Evolutionary conservation across 1,140 invertebrate genomes (phyloP), one percentile per base, ranked within the genome.

Genomic region (Nasonia vitripennis): DNA sequence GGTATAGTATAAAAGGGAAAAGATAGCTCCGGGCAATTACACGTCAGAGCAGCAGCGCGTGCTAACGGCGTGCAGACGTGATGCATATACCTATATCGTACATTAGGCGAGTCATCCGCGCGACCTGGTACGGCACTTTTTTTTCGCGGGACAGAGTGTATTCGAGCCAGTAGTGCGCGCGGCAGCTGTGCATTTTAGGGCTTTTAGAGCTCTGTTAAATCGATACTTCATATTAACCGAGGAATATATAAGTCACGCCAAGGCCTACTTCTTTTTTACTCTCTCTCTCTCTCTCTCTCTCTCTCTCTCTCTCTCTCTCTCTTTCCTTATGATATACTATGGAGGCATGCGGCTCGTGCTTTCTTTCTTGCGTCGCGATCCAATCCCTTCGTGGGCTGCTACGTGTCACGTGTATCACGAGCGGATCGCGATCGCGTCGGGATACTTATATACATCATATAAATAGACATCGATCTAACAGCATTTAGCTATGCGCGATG

Each of bases 161-260:
- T 34, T n/a, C 45, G n/a, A 34, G 41, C 27, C 23, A 51, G 48
- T n/a, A 14, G 51, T 45, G 34, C n/a, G 34, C n/a, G 27, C 2
- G n/a, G n/a, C 41, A 74, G 48, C 48, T 45, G 34, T 37, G 74
- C 82, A 78, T 78, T 71, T 34, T 31, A 71, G 51, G 70, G n/a
- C 70, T 67, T 68, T 62, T 73, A 55, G 11, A 67, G 20, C 51
- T 80, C 80, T 86, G 85, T 86, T 86, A 82, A 86, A 86, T 86
- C 85, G 67, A 86, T 86, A 86, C 6, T 62, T 78, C 74, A 79
- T 86, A 86, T 86, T 86, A 71, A 20, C 6, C 51, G 68, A 5
- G 17, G 31, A 67, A 73, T 67, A 31, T 78, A 71, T 80, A 23
- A 82, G 84, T 86, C 85, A 78, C 67, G 45, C 31, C 62, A 83